These are phyloP conservation scores for Halcyon smyrnensis DNA, from an alignment of 2,797 vertebrate species.

Conservation along the genomic window DNA sequence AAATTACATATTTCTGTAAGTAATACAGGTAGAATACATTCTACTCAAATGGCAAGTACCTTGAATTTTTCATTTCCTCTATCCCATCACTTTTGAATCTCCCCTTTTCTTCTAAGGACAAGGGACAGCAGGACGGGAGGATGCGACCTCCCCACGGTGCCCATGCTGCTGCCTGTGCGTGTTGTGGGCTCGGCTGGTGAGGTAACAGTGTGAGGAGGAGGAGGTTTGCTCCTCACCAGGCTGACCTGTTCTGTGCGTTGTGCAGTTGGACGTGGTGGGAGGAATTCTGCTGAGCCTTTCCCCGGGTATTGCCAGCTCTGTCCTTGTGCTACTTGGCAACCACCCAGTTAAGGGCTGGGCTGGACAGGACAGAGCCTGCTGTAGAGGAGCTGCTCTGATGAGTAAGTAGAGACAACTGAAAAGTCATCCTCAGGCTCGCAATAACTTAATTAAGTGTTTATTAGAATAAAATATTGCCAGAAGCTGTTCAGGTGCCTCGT, in stretches of 20 bases:
- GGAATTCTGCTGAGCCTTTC: neutral
- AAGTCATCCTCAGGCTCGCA: neutral
- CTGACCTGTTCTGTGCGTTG: neutral
- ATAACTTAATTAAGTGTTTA: slow-evolving; percentile 7
- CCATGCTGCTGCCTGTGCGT: neutral
- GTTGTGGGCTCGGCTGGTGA: rapidly evolving
- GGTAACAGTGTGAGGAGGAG: neutral
- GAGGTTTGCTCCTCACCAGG: rapidly evolving
- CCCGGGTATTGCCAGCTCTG: neutral
- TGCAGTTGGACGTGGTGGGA: neutral
- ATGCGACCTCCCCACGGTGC: no score
- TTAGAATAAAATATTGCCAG: slow-evolving; percentile 26
- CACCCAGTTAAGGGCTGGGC: neutral
- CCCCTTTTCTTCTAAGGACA: neutral
- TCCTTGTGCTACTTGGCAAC: slow-evolving; percentile 12
- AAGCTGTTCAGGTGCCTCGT: slow-evolving; percentile 32
- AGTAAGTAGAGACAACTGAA: neutral
- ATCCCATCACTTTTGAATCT: neutral
- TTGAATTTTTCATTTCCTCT: neutral
- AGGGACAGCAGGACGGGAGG: neutral
- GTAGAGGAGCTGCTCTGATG: neutral
- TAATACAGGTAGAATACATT: neutral
- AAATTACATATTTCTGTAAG: neutral
- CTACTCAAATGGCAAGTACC: neutral
- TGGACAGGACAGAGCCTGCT: slow-evolving; percentile 39